Conservation (phyloP, 2,113 vertebrate genomes). For the Tragulus kanchil region DNA sequence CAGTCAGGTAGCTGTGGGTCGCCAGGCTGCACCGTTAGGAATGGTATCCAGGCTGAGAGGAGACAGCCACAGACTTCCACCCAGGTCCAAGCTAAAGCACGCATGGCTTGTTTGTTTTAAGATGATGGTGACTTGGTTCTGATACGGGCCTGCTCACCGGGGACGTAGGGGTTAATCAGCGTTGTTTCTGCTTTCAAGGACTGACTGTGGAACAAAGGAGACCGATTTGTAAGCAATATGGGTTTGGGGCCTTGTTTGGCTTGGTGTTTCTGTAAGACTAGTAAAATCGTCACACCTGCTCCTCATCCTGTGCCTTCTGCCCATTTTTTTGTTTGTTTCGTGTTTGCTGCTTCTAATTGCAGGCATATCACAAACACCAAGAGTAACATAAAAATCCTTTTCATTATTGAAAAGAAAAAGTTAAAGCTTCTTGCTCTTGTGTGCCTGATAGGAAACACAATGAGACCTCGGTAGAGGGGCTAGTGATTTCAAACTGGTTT, state of each 20-base stretch:
- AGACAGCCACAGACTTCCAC: neutral
- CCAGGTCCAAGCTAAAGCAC: neutral
- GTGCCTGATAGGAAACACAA: constrained; percentile 59
- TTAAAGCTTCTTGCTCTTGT: constrained; percentile 51
- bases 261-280: neutral
- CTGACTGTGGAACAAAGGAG: neutral
- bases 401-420: constrained; percentile 38
- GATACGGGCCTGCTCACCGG: neutral
- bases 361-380: constrained; percentile 42
- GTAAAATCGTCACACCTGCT: neutral
- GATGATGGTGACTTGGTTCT: neutral
- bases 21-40: neutral
- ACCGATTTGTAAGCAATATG: neutral
- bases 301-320: constrained; percentile 66
- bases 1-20: neutral
- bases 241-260: neutral
- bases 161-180: neutral
- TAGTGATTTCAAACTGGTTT: neutral
- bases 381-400: constrained; percentile 34
- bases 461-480: neutral
- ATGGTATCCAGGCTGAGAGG: neutral
- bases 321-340: neutral
- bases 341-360: constrained; percentile 64
- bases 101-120: no score
- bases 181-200: neutral